These are phyloP conservation scores for Scomber scombrus DNA, from an alignment of 2,113 vertebrate genomes.

Conservation along the genomic window DNA sequence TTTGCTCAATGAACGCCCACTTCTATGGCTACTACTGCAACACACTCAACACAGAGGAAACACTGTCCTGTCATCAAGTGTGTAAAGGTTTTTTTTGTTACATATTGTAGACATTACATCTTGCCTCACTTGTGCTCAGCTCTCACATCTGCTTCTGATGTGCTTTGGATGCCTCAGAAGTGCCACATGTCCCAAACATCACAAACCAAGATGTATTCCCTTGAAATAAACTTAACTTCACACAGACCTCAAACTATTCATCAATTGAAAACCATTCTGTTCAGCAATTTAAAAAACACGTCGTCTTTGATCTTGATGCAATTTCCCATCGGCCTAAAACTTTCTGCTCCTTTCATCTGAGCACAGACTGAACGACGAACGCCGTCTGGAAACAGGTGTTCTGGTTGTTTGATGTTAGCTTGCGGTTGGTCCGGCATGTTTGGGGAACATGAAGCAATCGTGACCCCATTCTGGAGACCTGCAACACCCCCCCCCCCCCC, in stretches of 20 bases:
- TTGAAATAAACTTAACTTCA: conserved; percentile 39
- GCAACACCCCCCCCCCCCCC: background rate
- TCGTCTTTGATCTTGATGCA: conserved; percentile 65
- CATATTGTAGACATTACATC: background rate
- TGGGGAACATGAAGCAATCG: conserved; percentile 53
- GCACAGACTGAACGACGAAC: conserved; percentile 45
- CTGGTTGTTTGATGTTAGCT: conserved; percentile 73
- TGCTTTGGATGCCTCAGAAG: background rate
- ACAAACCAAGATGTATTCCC: conserved; percentile 28
- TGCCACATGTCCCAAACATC: background rate
- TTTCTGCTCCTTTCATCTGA: conserved; percentile 74
- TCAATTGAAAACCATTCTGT: conserved; percentile 59
- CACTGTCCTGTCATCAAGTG: background rate
- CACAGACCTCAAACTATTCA: conserved; percentile 44
- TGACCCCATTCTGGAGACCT: conserved; percentile 67
- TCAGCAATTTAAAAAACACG: conserved; percentile 53
- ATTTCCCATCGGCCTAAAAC: conserved; percentile 54
- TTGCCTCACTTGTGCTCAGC: background rate
- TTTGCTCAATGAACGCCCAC: too few relatives aligned
- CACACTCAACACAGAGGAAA: too few relatives aligned
- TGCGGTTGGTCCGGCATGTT: conserved; percentile 55
- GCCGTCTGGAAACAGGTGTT: conserved; percentile 71
- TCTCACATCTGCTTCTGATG: background rate
- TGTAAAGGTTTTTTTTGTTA: too few relatives aligned
- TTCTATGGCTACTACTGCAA: too few relatives aligned